Evolutionary conservation across 2,888 invertebrate genomes (phyloP).

Genomic region (Syrista parreyssii): DNA sequence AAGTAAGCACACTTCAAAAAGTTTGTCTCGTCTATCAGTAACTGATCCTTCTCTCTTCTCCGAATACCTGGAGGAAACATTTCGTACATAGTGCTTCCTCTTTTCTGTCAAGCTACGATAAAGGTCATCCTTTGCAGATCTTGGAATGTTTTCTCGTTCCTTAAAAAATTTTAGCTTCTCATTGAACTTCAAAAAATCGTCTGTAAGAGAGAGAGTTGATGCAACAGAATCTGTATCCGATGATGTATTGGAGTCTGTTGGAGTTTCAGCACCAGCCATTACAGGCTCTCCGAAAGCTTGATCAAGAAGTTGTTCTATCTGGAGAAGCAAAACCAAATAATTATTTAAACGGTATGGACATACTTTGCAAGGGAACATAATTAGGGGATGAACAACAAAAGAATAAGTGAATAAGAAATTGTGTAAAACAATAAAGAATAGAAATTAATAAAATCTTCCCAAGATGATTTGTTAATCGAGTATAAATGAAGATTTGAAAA

Average conservation of each 20-base stretch:
- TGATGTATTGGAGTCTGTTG: constrained; percentile 47
- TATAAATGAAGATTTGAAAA: neutral
- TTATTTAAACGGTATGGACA: neutral
- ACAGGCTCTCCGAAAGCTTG: constrained; percentile 50
- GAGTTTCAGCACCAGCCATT: constrained; percentile 34
- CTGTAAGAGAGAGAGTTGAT: constrained; percentile 60
- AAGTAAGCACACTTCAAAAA: constrained; percentile 78
- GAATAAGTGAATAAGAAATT: neutral
- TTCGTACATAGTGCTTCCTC: constrained; percentile 74
- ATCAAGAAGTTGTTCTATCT: constrained; percentile 55
- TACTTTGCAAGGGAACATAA: neutral
- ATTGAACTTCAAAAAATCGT: constrained; percentile 41
- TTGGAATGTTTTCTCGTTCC: constrained; percentile 32
- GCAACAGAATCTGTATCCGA: constrained; percentile 65
- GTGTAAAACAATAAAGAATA: neutral
- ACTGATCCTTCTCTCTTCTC: constrained; percentile 58
- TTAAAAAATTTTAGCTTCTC: constrained; percentile 36
- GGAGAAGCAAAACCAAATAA: constrained; percentile 13
- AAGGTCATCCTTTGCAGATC: constrained; percentile 63
- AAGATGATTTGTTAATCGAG: neutral
- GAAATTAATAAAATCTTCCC: neutral
- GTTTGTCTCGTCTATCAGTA: constrained; percentile 56
- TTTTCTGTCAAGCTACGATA: constrained; percentile 72
- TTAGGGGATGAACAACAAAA: neutral
- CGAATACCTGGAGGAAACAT: constrained; percentile 71